These are phyloP conservation scores for Petrocephalus zakoni DNA, from an alignment of 2,113 vertebrate species.

Conservation along the genomic window DNA sequence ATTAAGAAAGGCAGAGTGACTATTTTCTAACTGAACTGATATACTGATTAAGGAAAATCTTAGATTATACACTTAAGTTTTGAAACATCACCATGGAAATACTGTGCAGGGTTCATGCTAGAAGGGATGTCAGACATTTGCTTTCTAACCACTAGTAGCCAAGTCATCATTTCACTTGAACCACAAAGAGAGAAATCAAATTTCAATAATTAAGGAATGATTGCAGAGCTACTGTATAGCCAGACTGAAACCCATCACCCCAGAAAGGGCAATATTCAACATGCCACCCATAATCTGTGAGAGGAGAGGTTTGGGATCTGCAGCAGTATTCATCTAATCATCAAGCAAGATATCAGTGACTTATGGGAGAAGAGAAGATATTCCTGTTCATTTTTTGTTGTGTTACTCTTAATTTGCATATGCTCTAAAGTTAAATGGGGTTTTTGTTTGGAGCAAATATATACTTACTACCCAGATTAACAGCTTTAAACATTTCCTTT, in stretches of 20 bases:
- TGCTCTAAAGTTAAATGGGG: too few species aligned
- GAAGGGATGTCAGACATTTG: background rate
- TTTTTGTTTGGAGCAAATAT: too few species aligned
- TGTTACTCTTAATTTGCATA: too few species aligned
- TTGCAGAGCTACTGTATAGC: background rate
- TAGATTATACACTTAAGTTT: background rate
- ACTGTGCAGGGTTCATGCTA: background rate
- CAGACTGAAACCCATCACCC: background rate
- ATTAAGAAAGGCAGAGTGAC: background rate
- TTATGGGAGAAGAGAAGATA: too few species aligned
- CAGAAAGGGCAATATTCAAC: background rate
- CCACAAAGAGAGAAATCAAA: background rate
- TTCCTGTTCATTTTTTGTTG: too few species aligned
- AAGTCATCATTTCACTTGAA: background rate
- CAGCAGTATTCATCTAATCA: too few species aligned
- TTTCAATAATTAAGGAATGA: background rate
- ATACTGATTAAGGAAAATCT: background rate
- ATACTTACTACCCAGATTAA: too few species aligned
- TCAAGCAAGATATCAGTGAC: too few species aligned
- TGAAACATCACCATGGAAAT: background rate
- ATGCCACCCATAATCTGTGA: background rate
- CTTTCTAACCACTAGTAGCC: background rate
- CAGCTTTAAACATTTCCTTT: too few species aligned
- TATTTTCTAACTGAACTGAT: background rate
- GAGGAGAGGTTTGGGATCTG: too few species aligned